Evolutionary conservation across 2,113 vertebrate genomes (phyloP), one percentile per base, ranked within the genome.

Genomic region (Syrmaticus mikado): DNA sequence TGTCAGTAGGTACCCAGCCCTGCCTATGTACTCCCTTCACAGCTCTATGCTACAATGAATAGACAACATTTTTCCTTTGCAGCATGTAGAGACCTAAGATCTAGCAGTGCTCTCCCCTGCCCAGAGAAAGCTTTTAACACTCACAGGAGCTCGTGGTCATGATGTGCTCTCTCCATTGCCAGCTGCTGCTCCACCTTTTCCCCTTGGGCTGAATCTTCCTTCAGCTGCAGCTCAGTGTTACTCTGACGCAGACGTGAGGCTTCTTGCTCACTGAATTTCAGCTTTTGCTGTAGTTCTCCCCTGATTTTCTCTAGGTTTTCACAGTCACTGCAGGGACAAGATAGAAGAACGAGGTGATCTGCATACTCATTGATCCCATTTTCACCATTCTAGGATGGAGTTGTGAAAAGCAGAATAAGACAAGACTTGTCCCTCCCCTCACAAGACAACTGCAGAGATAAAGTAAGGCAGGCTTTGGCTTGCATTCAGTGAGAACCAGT

Each of bases 171-270:
- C 62, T 97, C 95, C 82, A 97, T 61, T 46, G 81, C 92, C 32
- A 97, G 85, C 60, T 97, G 96, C 90, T 95, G 96, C 76, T 97
- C 97, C 45, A 93, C 88, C 94, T 79, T 96, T 57, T 97, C 88
- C 10, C 86, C 94, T 83, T 95, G 91, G 36, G 92, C 96, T 4
- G 92, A 92, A 80, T 97, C 97, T 43, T 96, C 97, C 82, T 97
- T 97, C 76, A 98, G 78, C 79, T 97, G 97, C 78, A 98, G 91
- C 30, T 97, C 96, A 90, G 92, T 8, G 3, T 97, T 97, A 40
- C 80, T 84, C 67, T 58, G 97, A 14, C 96, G 97, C 13, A 98
- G 94, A 21, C 68, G n/a, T 22, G 95, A 95, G 0, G 92, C 97
- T 74, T 98, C 97, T 84, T 30, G 91, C 72, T 97, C 94, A 24